phyloP scores from a whole-genome alignment of 2,888 invertebrate genomes.

The Microdon myrmicae region DNA sequence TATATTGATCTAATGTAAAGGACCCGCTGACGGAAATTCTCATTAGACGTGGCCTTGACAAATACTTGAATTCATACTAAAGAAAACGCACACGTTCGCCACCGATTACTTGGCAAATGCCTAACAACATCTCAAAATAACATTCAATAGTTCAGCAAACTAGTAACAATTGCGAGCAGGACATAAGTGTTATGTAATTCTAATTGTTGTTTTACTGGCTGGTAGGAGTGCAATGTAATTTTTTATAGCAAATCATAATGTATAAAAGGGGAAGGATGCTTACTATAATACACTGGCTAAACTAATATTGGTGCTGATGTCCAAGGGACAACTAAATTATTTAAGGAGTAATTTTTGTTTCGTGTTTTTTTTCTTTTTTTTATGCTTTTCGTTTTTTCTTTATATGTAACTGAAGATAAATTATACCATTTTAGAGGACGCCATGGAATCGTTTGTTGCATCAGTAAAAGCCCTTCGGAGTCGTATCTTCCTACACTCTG shows the following conservation, averaged over 20 bases:
- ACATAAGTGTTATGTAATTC: too few relatives aligned
- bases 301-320: conserved; percentile 42
- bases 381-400: conserved; percentile 48
- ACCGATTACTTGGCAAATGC: too few relatives aligned
- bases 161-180: too few relatives aligned
- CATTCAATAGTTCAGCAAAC: too few relatives aligned
- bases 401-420: conserved; percentile 15
- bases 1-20: too few relatives aligned
- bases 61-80: too few relatives aligned
- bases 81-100: too few relatives aligned
- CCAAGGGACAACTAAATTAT: conserved; percentile 32
- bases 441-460: conserved; percentile 87
- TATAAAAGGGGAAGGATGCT: conserved; percentile 26
- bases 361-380: conserved; percentile 25
- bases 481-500: conserved; percentile 85
- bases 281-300: conserved; percentile 34
- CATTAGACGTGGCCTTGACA: too few relatives aligned
- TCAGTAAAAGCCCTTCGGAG: conserved; percentile 90
- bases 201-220: too few relatives aligned
- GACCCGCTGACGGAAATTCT: too few relatives aligned
- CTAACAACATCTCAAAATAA: too few relatives aligned
- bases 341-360: conserved; percentile 20
- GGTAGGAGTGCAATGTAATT: conserved; percentile 7
- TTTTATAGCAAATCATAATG: conserved; percentile 24
- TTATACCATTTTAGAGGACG: conserved; percentile 87